Evolutionary conservation across 2,888 invertebrate species (phyloP), one percentile per base, ranked within the genome.

Genomic region (Pocota personata): DNA sequence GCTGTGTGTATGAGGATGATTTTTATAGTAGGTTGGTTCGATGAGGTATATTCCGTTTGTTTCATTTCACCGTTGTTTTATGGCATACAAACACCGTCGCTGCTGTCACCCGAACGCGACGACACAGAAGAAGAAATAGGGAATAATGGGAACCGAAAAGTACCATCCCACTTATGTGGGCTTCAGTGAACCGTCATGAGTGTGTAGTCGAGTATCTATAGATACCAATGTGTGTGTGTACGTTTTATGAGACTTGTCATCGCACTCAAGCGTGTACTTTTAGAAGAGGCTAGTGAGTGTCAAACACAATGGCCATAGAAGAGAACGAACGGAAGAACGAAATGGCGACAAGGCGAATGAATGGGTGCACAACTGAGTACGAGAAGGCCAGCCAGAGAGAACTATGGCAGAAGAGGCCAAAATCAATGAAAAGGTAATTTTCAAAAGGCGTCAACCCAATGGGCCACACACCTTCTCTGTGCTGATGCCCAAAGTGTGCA

Each of bases 381-480:
- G 62, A 78, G 78, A 52, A 35, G 19, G 62, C 48, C 50, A 73
- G 43, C 67, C 67, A 57, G 12, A n/a, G 64, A 64, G 46, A 62
- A 52, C 64, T 32, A 75, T 43, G 40, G 58, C 35, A 75, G 67
- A 58, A 87, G 32, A 73, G 73, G 77, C 80, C 73, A 55, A 88
- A 88, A 88, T 88, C 88, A 88, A 88, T 88, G 86, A 87, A 88
- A 87, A 88, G 88, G 88, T 88, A 88, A 87, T 88, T 88, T 88
- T 88, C 86, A 88, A 88, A 88, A 88, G 88, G 88, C 88, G 88
- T 88, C 88, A 88, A 88, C 88, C 86, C 88, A 88, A 80, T 84
- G 86, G 84, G 88, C 87, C 87, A 88, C 88, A 88, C 88, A 88
- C 88, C 87, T 88, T 86, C 76, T 86, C 82, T 67, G 43, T 58